Base-by-base conservation (phyloP, 2,113 vertebrate genomes). In the Numida meleagris region DNA sequence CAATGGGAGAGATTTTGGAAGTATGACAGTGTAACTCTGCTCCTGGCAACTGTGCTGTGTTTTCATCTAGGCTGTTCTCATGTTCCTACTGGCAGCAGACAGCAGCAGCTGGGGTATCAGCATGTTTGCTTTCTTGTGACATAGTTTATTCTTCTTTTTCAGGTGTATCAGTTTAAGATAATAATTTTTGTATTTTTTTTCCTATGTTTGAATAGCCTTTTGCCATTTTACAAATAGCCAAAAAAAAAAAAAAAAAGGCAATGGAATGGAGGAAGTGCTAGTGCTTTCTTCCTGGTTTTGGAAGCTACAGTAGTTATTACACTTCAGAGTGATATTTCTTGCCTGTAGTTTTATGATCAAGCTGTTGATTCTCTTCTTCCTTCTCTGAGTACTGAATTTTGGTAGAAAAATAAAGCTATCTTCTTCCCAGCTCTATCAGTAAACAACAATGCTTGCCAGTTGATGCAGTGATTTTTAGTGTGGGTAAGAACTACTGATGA, bases 51-150 rank as follows among this genome's bases (percentile, higher is more conserved):
- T 89, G 43, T 2, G 1, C 0, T 12, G 53, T 96, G 77, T 92
- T 95, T 95, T 93, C 86, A 65, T 96, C 93, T 82, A 78, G 46
- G 20, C 20, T 84, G 46, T 94, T 96, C 89, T 92, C 40, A 6
- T 93, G 74, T 82, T 84, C 88, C 93, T 84, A 58, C 58, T 92
- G 90, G 84, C 90, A 92, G 43, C 67, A 83, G 78, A 19, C 63
- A 82, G 40, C 57, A 93, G 84, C 93, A 95, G 82, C 93, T 93
- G 96, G 72, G 91, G 55, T 91, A 65, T 57, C 89, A 86, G 82
- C 67, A 23, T 89, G 65, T 89, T 96, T 95, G 91, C 89, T 92
- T 95, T 87, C 67, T 80, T 85, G 63, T 79, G 72, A 50, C 50
- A 79, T 82, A 53, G 55, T 87, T 94, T 94, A 85, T 82, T 27